Base-by-base conservation (phyloP, 2,797 vertebrate genomes). In the Sphenodon punctatus region DNA sequence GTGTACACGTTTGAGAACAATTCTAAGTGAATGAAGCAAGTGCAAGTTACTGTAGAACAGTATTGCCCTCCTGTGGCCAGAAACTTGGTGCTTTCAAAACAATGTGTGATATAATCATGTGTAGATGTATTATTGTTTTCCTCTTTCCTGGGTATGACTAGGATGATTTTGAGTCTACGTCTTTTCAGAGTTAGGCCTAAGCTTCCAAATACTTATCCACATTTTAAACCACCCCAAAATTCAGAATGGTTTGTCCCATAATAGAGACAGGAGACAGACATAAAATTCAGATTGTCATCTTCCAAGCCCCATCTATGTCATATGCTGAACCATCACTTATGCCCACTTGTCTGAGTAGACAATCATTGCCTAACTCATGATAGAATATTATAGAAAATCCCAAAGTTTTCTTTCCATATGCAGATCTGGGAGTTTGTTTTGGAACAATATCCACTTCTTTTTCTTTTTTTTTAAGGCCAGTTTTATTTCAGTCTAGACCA, bases 31-130 rank as follows among this genome's bases (percentile, higher is more conserved):
- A 49, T 13, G 48, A 68, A 56, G 39, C 32, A 27, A 34, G 15
- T 59, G 55, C 81, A 22, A 75, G 73, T 73, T 92, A 70, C 70
- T 83, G 66, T 1, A 64, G 92, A 85, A 86, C 89, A 68, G 92
- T 89, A 92, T 60, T 93, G 92, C 92, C 92, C 92, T 85, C 92
- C 68, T 88, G 92, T 92, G 92, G 92, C 56, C 82, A 78, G 70
- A 83, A 27, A 41, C 65, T 4, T 58, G n/a, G n/a, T 7, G 55
- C 41, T 42, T 73, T 72, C 69, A 58, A 67, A 86, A 84, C 25
- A 81, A 48, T 0, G 0, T 70, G 17, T 34, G 30, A 46, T 22
- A 66, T 0, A 5, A 84, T 5, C 6, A 53, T 36, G 2, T 22
- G 82, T 39, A 39, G 39, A 39, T 13, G 39, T 39, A 39, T 14